Base-by-base conservation (phyloP, 2,797 vertebrate genomes). In the Melopsittacus undulatus region DNA sequence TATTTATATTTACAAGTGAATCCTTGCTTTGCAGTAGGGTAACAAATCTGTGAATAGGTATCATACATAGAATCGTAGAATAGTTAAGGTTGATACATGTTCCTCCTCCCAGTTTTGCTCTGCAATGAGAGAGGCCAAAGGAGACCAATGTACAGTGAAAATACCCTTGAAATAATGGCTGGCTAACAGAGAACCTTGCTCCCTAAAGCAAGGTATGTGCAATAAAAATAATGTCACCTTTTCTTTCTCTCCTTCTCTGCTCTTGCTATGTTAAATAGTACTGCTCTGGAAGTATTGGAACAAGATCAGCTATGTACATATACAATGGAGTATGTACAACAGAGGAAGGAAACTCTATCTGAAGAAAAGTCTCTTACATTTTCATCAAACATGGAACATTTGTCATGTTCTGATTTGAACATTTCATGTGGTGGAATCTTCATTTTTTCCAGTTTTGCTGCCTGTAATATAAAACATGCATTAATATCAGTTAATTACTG, bases 331-430 rank as follows among this genome's bases (percentile, higher is more conserved):
- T n/a, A n/a, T n/a, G n/a, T 72, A 46, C 36, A 86, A 34, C 19
- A 13, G 5, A 23, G 20, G 29, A 77, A 88, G 52, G 24, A 91
- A 89, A 95, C 24, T 19, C 21, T 48, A 6, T 26, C 32, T 18
- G 40, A 85, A 80, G 42, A 56, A 57, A 82, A 56, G n/a, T 64
- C 48, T 87, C 98, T 98, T 98, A 99, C 99, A 27, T 95, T 98
- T 94, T 99, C 98, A 92, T 99, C 99, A 86, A 99, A 99, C 67
- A 96, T 96, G 81, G 99, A 99, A 72, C 99, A 99, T 85, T 99
- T 99, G 97, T 99, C 98, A 0, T 93, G 98, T 85, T 99, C 99
- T 0, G 87, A 91, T 80, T 97, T 97, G 96, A 99, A 99, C 98
- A 99, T 98, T 87, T 99, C 98, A 52, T 97, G 95, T 12, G 99